phyloP scores from a whole-genome alignment of 2,113 vertebrate genomes.

The Elephantulus edwardii region DNA sequence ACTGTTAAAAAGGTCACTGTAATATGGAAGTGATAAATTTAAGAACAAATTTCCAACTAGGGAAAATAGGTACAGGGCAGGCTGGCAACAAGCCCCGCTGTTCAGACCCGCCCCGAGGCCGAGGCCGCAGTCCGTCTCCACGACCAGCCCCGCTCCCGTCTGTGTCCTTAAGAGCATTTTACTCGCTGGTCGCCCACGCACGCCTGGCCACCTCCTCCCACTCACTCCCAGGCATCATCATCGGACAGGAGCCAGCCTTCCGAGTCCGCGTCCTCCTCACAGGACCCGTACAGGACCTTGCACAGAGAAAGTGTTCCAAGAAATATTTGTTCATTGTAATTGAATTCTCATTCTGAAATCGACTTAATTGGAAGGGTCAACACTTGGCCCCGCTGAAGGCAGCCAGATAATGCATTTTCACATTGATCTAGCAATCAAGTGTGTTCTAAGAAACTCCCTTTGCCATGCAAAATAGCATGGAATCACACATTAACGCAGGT shows the following conservation, averaged over 20 bases:
- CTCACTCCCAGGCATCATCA: too few species aligned
- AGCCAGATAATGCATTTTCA: conserved; percentile 74
- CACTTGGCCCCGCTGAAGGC: conserved; percentile 67
- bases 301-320: conserved; percentile 37
- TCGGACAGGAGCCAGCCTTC: neutral
- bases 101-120: neutral
- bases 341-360: conserved; percentile 72
- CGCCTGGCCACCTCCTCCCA: neutral
- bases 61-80: neutral
- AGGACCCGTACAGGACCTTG: neutral
- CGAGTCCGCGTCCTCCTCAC: neutral
- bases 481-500: conserved; percentile 72
- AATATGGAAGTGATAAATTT: neutral
- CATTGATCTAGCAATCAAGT: conserved; percentile 73
- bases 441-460: conserved; percentile 52
- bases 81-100: neutral
- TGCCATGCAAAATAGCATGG: conserved; percentile 69
- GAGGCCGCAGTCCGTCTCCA: neutral
- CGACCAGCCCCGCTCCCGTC: neutral
- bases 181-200: neutral
- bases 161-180: neutral
- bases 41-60: neutral
- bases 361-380: conserved; percentile 74
- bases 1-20: neutral
- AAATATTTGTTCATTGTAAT: conserved; percentile 70